These are phyloP conservation scores for Notospermus geniculatus DNA, from an alignment of 1,140 invertebrate genomes.

Conservation along the genomic window DNA sequence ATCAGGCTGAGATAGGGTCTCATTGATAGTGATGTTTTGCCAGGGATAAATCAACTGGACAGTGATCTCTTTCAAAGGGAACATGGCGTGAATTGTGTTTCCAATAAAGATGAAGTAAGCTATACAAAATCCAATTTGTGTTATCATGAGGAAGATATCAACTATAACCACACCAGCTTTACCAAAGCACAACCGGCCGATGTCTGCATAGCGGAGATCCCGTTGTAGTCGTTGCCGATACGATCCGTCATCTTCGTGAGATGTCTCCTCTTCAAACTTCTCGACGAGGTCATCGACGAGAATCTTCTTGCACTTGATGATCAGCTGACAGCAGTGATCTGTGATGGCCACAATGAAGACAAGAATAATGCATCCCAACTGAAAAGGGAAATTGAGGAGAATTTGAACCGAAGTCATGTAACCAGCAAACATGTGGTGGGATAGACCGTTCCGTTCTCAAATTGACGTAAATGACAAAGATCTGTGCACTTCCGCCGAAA, in stretches of 20 bases:
- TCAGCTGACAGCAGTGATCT: conserved; percentile 49
- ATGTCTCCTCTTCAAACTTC: conserved; percentile 2
- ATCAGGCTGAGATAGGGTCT: too few relatives aligned
- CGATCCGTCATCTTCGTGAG: conserved; percentile 11
- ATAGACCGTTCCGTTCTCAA: too few relatives aligned
- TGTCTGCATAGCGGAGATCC: conserved; percentile 45
- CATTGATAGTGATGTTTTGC: not conserved
- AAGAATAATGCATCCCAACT: conserved; percentile 43
- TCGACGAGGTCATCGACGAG: conserved; percentile 31
- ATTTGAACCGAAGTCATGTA: too few relatives aligned
- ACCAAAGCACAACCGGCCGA: conserved; percentile 41
- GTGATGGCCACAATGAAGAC: conserved; percentile 43
- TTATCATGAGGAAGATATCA: conserved; percentile 41
- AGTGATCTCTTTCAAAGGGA: conserved; percentile 27
- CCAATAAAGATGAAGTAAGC: conserved; percentile 52
- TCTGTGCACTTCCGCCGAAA: too few relatives aligned
- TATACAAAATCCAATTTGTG: conserved; percentile 51
- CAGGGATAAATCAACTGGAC: not conserved
- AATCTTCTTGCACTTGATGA: conserved; percentile 49
- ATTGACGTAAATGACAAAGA: too few relatives aligned
- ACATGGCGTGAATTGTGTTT: conserved; percentile 42
- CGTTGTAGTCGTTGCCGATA: conserved; percentile 24
- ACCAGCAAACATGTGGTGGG: conserved; percentile 1
- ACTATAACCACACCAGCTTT: conserved; percentile 38
- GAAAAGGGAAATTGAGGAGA: conserved; percentile 16